Percentiles rank a stretch among this genome's conserved stretches.
Conservation (phyloP, 2,113 vertebrate genomes). For the Ptilonorhynchus violaceus region DNA sequence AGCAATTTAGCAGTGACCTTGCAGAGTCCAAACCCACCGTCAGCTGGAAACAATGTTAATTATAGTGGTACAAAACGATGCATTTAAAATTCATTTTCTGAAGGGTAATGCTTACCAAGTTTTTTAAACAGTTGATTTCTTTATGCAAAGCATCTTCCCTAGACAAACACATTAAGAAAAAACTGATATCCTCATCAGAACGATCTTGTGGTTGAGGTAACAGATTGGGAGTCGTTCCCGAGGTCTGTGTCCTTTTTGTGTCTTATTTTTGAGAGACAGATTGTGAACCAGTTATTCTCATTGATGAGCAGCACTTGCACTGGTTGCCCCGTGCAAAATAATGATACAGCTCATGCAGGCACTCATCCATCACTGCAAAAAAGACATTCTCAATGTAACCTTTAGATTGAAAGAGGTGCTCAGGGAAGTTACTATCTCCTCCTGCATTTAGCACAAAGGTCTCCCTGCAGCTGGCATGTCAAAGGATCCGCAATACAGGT, state of each 20-base stretch:
- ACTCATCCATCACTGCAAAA: constrained; percentile 8
- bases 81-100: neutral
- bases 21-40: neutral
- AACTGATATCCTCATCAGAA: neutral
- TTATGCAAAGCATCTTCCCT: neutral
- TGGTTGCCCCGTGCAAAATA: neutral
- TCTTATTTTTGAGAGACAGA: constrained; percentile 49
- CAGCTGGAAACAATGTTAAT: constrained; percentile 31
- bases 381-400: neutral
- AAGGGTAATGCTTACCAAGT: neutral
- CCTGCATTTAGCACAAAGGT: neutral
- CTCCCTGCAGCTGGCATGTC: neutral
- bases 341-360: neutral
- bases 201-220: neutral
- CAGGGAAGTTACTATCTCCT: neutral
- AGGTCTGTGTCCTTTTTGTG: constrained; percentile 14
- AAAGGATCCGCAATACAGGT: neutral
- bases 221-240: neutral
- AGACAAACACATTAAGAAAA: neutral
- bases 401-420: constrained; percentile 10
- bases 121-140: neutral
- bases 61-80: neutral
- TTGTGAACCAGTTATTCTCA: constrained; percentile 5
- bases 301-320: neutral
- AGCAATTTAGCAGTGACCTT: constrained; percentile 49